These are phyloP conservation scores for Tortricodes alternella DNA, from an alignment of 2,888 invertebrate genomes.

Conservation along the genomic window DNA sequence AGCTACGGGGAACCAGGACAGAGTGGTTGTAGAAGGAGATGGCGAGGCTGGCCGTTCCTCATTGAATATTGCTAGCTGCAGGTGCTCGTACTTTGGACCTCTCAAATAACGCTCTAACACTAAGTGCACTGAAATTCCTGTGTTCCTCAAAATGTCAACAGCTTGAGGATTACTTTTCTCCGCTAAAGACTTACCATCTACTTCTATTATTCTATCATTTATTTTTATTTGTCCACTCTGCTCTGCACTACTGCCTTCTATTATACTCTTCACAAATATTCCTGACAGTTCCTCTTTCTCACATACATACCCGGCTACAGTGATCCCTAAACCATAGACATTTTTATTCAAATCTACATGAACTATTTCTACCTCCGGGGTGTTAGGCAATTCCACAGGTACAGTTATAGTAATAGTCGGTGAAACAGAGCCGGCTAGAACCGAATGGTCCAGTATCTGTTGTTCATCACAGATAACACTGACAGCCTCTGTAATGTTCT, in stretches of 20 bases:
- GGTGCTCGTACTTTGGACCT: constrained; percentile 96
- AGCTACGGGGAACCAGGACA: constrained; percentile 92
- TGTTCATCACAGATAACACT: constrained; percentile 73
- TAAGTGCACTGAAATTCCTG: constrained; percentile 94
- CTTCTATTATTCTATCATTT: constrained; percentile 98
- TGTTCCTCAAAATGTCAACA: constrained; percentile 96
- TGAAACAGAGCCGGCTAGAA: constrained; percentile 61
- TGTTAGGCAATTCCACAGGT: constrained; percentile 82
- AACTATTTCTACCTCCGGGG: constrained; percentile 95
- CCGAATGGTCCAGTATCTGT: constrained; percentile 66
- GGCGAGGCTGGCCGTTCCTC: constrained; percentile 83
- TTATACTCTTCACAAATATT: constrained; percentile 99
- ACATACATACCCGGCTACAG: constrained; percentile 98
- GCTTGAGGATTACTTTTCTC: constrained; percentile 98
- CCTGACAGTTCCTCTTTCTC: constrained; percentile 99
- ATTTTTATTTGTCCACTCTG: constrained; percentile 94
- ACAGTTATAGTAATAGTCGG: constrained; percentile 78
- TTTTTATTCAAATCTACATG: constrained; percentile 96
- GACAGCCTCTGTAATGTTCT: constrained; percentile 66
- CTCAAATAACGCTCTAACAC: constrained; percentile 96
- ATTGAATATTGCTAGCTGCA: constrained; percentile 92
- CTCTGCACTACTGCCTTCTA: constrained; percentile 98
- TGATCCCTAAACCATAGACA: constrained; percentile 95
- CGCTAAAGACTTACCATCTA: constrained; percentile 93
- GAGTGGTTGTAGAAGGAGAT: constrained; percentile 90